Conservation (phyloP, 2,888 invertebrate genomes). For the Tipula lateralis region DNA sequence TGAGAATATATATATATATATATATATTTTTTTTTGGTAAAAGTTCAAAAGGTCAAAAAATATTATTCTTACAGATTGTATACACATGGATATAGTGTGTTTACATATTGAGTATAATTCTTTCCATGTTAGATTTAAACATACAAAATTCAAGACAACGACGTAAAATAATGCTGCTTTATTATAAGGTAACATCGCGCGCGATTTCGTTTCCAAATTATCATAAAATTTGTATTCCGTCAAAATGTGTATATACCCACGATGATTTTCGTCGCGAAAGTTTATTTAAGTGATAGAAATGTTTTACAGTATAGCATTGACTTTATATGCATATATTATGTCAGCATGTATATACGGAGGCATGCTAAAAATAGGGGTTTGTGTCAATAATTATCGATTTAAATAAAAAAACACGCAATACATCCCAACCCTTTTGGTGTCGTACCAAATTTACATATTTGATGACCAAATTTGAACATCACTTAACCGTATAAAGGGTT, state of each 20-base stretch:
- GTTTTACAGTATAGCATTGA: not conserved
- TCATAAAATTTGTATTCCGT: not conserved
- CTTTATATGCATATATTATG: too few relatives aligned
- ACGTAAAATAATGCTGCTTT: not conserved
- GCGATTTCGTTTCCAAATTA: slow-evolving; percentile 1
- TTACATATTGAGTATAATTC: not conserved
- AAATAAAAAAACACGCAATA: not conserved
- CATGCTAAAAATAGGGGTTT: not conserved
- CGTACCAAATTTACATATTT: not conserved
- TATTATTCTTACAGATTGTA: not conserved
- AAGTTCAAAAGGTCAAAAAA: slow-evolving; percentile 19
- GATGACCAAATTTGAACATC: not conserved
- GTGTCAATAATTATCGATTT: not conserved
- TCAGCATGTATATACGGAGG: not conserved
- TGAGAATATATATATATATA: not conserved
- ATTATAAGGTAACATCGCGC: not conserved
- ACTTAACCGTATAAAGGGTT: not conserved
- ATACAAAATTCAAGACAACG: not conserved
- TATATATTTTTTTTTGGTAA: not conserved
- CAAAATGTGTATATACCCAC: not conserved
- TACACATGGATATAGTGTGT: not conserved
- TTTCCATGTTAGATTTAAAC: not conserved
- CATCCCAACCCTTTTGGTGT: not conserved
- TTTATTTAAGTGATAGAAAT: not conserved
- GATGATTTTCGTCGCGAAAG: not conserved